Evolutionary conservation across 2,888 invertebrate species (phyloP), one percentile per base, ranked within the genome.

Genomic region (Lobophora halterata): DNA sequence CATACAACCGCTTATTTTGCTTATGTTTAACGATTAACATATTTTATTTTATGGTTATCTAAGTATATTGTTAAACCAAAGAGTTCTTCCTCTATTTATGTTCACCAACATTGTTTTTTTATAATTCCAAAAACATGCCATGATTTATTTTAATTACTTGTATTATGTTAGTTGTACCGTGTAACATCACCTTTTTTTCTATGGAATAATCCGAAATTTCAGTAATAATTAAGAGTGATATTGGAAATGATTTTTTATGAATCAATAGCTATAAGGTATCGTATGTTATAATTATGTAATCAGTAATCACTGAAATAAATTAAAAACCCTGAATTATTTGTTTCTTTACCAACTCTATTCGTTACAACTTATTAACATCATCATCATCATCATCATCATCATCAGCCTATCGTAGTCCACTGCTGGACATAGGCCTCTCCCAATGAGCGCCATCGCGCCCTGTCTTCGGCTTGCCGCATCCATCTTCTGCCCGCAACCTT

Each of bases 191-290:
- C n/a, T n/a, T n/a, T 72, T 75, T 79, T 79, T 77, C 79, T 81
- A 79, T 73, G 82, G 79, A 80, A 76, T 79, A 79, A 78, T 83
- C 78, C 74, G 71, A 76, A 76, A 67, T 76, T 76, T 74, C 80
- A 77, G 79, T 80, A 82, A 67, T 85, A 85, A 77, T 55, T 85
- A 86, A 86, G 86, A 65, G 77, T 80, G 82, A 85, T 85, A 86
- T 85, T 85, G 86, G 85, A 86, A 86, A 83, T 85, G 86, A 85
- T 85, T 86, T 87, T 87, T 87, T 83, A 86, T 86, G 87, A 81
- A 81, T 86, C 83, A 86, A 74, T 86, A 87, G 86, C 55, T 54
- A 43, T 86, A 87, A 87, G 86, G 62, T 82, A 82, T 79, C 79
- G 76, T 86, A 86, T 83, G 81, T 85, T 86, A 86, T 77, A 79